Evolutionary conservation across 2,797 vertebrate species (phyloP), one percentile per base, ranked within the genome.

Genomic region (Tadarida brasiliensis): DNA sequence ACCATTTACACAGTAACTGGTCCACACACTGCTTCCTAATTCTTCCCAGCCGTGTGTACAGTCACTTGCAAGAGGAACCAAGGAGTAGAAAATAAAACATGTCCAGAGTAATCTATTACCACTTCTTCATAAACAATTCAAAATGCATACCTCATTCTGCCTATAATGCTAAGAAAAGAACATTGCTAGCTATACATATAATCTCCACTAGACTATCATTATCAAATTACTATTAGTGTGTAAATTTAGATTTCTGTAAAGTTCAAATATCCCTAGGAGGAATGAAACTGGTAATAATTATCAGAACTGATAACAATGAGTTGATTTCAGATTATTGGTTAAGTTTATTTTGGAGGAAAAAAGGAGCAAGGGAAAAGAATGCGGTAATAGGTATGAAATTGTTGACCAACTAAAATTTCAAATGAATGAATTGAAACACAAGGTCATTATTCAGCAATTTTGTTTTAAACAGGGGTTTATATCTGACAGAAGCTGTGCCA

Each of bases 381-480:
- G 51, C 78, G 49, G 84, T 33, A 74, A 76, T 22, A 49, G 9
- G 6, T 3, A 28, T 57, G 22, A 90, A 92, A 65, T 78, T 61
- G 20, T 22, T 11, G 3, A 12, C 12, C n/a, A 94, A 91, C 35
- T 65, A 49, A 91, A 83, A 80, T 65, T 59, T n/a, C 24, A 87
- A 93, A 22, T 15, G 28, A 54, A 83, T 35, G 3, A 86, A 94
- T 4, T 63, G 28, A 87, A 68, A 67, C 8, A 3, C 51, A 92
- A 94, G 11, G 26, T 84, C n/a, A 33, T 87, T 93, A 57, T 93
- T 94, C 17, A 89, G 35, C 73, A 89, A 65, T 51, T 65, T 12
- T 68, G 57, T 24, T 51, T 68, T 83, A 44, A 28, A 2, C 11
- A 90, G 24, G 68, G 5, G 2, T 44, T 44, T 28, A 11, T n/a